phyloP scores from a whole-genome alignment of 1,140 invertebrate genomes.

The Papilio helenus region DNA sequence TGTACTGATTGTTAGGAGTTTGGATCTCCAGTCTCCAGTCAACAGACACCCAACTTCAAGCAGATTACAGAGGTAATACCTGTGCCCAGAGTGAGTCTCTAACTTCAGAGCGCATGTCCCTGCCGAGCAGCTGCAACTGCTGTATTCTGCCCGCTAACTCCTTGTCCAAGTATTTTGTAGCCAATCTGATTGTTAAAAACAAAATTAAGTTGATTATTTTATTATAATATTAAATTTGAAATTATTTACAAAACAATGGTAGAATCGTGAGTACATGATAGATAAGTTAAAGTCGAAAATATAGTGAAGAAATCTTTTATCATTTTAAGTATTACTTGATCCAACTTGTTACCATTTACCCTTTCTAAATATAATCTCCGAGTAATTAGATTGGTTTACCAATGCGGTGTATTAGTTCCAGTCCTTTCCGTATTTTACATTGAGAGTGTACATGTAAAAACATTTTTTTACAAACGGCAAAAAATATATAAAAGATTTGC shows the following conservation, averaged over 20 bases:
- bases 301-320: too few species aligned
- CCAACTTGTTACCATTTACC: not conserved
- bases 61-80: conserved; percentile 46
- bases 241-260: too few species aligned
- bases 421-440: not conserved
- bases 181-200: conserved; percentile 80
- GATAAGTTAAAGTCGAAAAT: too few species aligned
- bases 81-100: conserved; percentile 91
- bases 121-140: conserved; percentile 91
- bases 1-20: not conserved
- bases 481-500: not conserved
- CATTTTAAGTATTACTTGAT: too few species aligned
- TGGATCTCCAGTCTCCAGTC: not conserved
- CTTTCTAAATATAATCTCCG: not conserved
- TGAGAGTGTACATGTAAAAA: not conserved
- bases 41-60: not conserved
- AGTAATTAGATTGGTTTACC: not conserved
- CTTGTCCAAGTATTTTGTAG: conserved; percentile 94
- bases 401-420: not conserved
- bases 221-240: too few species aligned
- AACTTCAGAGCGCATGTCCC: conserved; percentile 89
- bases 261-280: too few species aligned
- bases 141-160: conserved; percentile 94
- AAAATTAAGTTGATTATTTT: conserved; percentile 14
- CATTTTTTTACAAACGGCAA: not conserved